Base-by-base conservation (phyloP, 1,140 invertebrate species). In the Phocides pigmalion region DNA sequence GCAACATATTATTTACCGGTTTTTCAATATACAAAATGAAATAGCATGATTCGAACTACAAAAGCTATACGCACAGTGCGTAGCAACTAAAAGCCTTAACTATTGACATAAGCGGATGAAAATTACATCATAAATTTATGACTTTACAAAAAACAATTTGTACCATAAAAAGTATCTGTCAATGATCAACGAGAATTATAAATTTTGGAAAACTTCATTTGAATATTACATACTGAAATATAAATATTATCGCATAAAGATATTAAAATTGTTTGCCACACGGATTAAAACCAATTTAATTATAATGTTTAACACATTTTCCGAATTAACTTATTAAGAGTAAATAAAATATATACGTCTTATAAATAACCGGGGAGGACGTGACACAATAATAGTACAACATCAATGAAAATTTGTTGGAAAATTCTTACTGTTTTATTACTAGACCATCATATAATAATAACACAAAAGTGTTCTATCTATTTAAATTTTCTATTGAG, bases 401-500 rank as follows among this genome's bases (percentile, higher is more conserved):
- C 44, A 47, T 47, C 44, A 20, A 47, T 22, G 19, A 47, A 47
- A 22, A 12, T 47, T 47, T 47, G 44, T 47, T 47, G 44, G 44
- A 47, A 47, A 12, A 47, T 47, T 47, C 44, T 22, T 47, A 47
- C 19, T n/a, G n/a, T n/a, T 47, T 20, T 14, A 20, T 47, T 47
- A 22, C 2, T 28, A 22, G 2, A 14, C 12, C 6, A 3, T 6
- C 2, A 47, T 8, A 20, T 4, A 16, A 42, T 20, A 2, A 46
- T 22, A 3, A 3, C 20, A 28, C 25, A 28, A 12, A 15, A 15
- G 15, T 4, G 16, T 42, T 17, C 9, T 6, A 3, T 22, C 3
- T 6, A 22, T 3, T 22, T 22, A 22, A 3, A 6, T 22, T 35
- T 35, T 35, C n/a, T 12, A 35, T 35, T 35, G 3, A 35, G n/a